A percentile compares a stretch with the other conserved stretches of the same genome.
phyloP scores from a whole-genome alignment of 2,113 vertebrate species.

The Daphoenositta chrysoptera region DNA sequence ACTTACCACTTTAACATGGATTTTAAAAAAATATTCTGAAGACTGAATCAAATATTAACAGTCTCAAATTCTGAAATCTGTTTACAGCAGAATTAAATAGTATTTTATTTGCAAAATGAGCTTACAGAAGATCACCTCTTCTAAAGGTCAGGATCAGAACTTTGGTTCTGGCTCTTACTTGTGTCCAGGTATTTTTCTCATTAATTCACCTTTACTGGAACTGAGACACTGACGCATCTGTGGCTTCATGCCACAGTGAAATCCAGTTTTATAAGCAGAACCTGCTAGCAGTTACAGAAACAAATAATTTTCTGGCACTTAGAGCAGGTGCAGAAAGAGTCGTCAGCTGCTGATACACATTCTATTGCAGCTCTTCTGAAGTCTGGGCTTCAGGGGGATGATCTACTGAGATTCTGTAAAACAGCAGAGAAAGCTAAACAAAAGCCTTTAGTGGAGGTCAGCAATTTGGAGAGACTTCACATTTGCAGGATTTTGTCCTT shows the following conservation, averaged over 20 bases:
- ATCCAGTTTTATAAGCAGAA: not conserved
- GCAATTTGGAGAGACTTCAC: not conserved
- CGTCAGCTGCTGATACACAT: not conserved
- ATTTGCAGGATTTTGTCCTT: not conserved
- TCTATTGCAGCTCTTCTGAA: not conserved
- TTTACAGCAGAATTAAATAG: not conserved
- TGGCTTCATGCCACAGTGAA: not conserved
- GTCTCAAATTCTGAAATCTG: not conserved
- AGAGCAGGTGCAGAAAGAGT: slow-evolving; percentile 13
- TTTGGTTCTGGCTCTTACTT: not conserved
- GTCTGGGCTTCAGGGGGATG: not conserved
- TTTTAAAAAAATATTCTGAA: not conserved
- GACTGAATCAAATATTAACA: not conserved
- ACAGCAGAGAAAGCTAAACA: not conserved
- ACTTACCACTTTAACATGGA: not conserved
- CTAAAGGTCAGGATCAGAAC: not conserved
- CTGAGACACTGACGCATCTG: not conserved
- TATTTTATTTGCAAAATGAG: not conserved
- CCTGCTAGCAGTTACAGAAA: not conserved
- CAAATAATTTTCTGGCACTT: not conserved
- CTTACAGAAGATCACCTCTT: not conserved
- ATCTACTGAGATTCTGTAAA: slow-evolving; percentile 7
- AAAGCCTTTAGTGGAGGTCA: not conserved
- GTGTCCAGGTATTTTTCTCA: not conserved
- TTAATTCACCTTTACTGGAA: not conserved